These are phyloP conservation scores for Rhea americana DNA, from an alignment of 2,113 vertebrate species.

Conservation along the genomic window DNA sequence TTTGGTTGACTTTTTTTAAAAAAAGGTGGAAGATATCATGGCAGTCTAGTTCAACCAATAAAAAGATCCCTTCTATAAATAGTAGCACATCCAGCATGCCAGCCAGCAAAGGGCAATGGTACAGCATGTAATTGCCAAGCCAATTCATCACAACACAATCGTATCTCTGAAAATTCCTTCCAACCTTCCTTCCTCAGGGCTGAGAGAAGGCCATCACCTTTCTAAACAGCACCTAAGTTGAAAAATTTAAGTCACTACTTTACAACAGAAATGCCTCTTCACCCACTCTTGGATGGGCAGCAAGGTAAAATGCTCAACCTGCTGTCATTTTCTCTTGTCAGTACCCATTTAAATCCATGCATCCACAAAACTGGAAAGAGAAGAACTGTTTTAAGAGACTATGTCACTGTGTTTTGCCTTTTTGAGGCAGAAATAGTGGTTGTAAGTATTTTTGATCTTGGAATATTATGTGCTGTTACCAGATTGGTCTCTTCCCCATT, in stretches of 20 bases:
- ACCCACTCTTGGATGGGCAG: not conserved
- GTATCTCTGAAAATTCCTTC: not conserved
- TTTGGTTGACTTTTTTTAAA: not conserved
- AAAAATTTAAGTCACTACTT: not conserved
- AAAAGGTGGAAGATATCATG: not conserved
- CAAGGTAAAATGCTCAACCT: not conserved
- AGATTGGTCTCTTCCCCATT: not conserved
- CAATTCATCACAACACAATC: not conserved
- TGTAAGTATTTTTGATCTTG: not conserved
- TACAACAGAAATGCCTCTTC: not conserved
- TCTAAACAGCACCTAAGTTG: not conserved
- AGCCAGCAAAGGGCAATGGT: conserved; percentile 55
- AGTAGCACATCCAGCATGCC: not conserved
- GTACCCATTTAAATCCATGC: not conserved
- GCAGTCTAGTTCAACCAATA: not conserved
- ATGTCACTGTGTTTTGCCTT: not conserved
- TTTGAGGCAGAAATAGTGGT: not conserved
- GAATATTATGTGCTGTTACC: not conserved
- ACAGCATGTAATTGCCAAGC: not conserved
- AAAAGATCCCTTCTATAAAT: not conserved
- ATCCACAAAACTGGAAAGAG: not conserved
- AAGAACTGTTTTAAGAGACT: not conserved
- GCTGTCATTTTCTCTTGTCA: not conserved
- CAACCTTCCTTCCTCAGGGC: not conserved
- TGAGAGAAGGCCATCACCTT: not conserved